phyloP scores from a whole-genome alignment of 2,888 invertebrate species.

The Epinotia ramella region DNA sequence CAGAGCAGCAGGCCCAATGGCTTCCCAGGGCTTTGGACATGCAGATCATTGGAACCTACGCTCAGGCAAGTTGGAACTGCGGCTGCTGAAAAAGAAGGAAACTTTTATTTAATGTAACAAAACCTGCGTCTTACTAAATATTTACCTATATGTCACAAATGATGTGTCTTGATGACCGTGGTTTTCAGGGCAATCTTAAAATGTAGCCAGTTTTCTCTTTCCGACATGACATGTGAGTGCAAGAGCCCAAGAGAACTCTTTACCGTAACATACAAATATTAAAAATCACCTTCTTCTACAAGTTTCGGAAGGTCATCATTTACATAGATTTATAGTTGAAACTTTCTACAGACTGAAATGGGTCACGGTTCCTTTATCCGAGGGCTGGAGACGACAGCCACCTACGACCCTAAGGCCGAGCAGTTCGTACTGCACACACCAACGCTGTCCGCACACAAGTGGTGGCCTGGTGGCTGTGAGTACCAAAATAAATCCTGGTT shows the following conservation, averaged over 20 bases:
- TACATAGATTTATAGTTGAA: background rate
- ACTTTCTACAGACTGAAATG: slow-evolving; percentile 91
- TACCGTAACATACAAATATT: too few species aligned
- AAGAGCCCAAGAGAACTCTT: too few species aligned
- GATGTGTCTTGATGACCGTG: too few species aligned
- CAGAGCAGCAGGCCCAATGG: slow-evolving; percentile 95
- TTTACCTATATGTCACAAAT: too few species aligned
- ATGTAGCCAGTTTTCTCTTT: too few species aligned
- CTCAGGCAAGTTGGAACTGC: slow-evolving; percentile 86
- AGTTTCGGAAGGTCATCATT: too few species aligned
- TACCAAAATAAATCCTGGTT: slow-evolving; percentile 50
- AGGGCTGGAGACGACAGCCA: slow-evolving; percentile 96
- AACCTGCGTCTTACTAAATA: too few species aligned
- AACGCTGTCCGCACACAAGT: slow-evolving; percentile 94
- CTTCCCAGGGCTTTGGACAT: slow-evolving; percentile 91
- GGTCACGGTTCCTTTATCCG: slow-evolving; percentile 98
- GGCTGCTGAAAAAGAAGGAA: background rate
- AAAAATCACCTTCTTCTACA: too few species aligned
- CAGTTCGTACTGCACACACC: slow-evolving; percentile 96
- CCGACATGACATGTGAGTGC: too few species aligned
- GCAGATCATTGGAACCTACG: slow-evolving; percentile 96
- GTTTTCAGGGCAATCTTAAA: too few species aligned
- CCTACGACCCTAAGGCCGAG: slow-evolving; percentile 92
- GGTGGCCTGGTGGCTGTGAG: slow-evolving; percentile 98
- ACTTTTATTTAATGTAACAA: too few species aligned